Evolutionary conservation across 1,140 invertebrate species (phyloP).

Genomic region (Neotoxoptera formosana): DNA sequence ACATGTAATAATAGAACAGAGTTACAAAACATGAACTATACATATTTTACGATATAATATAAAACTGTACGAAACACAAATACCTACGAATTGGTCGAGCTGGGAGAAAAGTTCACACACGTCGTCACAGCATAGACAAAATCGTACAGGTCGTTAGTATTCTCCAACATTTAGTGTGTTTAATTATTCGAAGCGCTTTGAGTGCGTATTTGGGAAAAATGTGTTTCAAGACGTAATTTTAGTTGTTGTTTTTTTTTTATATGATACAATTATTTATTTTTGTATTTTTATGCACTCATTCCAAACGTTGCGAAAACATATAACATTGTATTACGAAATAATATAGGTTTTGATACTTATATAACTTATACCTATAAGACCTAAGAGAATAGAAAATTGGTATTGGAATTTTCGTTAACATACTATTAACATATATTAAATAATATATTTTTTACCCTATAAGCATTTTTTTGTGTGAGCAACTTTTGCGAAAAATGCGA

Average conservation of each 20-base stretch:
- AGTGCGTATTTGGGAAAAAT: background rate
- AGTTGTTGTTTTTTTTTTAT: background rate
- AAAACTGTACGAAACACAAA: background rate
- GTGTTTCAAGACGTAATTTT: background rate
- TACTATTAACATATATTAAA: too few relatives aligned
- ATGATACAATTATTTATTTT: background rate
- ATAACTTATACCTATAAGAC: background rate
- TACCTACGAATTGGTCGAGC: background rate
- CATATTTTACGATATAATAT: too few relatives aligned
- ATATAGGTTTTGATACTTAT: background rate
- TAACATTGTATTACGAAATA: background rate
- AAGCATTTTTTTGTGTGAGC: too few relatives aligned
- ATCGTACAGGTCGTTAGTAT: background rate
- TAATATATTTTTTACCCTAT: too few relatives aligned
- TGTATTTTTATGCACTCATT: background rate
- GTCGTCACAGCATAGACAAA: background rate
- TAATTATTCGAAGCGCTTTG: background rate
- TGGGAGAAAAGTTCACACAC: background rate
- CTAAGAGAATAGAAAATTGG: too few relatives aligned
- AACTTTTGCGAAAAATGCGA: too few relatives aligned
- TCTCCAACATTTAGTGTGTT: background rate
- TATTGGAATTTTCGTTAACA: too few relatives aligned
- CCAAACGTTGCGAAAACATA: background rate
- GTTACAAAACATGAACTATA: too few relatives aligned
- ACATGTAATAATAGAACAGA: too few relatives aligned